Conservation (phyloP, 2,113 vertebrate genomes). For the Albula glossodonta region DNA sequence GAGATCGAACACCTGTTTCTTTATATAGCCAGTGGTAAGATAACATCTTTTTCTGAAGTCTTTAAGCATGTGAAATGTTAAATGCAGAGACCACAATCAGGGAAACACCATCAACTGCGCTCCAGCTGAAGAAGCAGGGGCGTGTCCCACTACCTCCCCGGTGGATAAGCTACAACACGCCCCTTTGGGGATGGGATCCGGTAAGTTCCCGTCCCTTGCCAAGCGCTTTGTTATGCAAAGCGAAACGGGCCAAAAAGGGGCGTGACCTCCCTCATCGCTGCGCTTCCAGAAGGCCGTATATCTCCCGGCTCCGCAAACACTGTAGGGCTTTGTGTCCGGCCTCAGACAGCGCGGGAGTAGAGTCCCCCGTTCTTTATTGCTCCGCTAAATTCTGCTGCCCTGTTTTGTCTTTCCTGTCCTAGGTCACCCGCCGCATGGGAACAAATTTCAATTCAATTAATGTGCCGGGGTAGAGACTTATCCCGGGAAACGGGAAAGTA, state of each 20-base stretch:
- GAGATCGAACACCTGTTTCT: neutral
- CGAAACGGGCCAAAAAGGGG: neutral
- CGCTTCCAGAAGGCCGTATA: neutral
- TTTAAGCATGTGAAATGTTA: neutral
- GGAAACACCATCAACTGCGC: neutral
- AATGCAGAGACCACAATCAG: neutral
- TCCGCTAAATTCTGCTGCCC: neutral
- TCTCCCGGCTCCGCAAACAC: neutral
- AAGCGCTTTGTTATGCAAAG: slow-evolving; percentile 27
- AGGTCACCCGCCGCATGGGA: neutral
- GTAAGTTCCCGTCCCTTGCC: neutral
- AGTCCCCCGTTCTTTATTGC: neutral
- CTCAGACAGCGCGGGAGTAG: neutral
- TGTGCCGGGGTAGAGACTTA: neutral
- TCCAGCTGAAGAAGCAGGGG: too few species aligned
- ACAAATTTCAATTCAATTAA: neutral
- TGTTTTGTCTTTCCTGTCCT: neutral
- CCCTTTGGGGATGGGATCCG: neutral
- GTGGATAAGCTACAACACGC: neutral
- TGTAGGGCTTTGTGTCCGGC: neutral
- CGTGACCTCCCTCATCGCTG: neutral
- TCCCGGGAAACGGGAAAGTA: neutral
- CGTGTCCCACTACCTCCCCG: neutral
- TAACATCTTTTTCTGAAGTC: neutral
- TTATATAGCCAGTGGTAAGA: neutral